Evolutionary conservation across 2,888 invertebrate genomes (phyloP), one percentile per base, ranked within the genome.

Genomic region (Plebejus anna): DNA sequence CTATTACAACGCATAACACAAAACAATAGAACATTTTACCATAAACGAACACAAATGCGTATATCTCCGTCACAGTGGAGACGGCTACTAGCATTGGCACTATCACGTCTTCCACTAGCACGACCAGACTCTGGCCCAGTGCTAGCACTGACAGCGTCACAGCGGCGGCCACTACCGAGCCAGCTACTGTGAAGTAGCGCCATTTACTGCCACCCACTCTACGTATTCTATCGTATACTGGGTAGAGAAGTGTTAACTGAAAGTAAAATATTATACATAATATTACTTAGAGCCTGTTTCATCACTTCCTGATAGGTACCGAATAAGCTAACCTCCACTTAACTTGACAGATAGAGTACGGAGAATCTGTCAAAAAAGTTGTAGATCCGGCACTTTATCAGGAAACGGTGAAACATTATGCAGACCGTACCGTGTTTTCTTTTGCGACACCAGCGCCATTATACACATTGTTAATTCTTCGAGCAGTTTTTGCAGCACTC

Each of bases 1-100:
- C 47, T 47, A 42, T 42, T 47, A 55, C 55, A 55, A 55, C 11
- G 55, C 55, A 55, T 73, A 11, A 73, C 76, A 38, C 1, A 32
- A 28, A 55, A 75, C n/a, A 76, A 13, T 28, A 32, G 28, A 59
- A 72, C 11, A 70, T 28, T 61, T 70, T 80, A 92, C 93, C 93
- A 77, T 93, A 93, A 77, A 92, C 85, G 75, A 88, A 87, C 1
- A 89, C 82, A 77, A 93, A 90, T 0, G 88, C 88, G 13, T 84
- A 78, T 75, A 90, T 84, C 78, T 94, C 93, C 0, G 88, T 71
- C 1, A 86, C 78, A 1, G 89, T 88, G 0, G 89, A 83, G 3
- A 87, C 3, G 75, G 82, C 83, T 76, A 87, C 79, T 2, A 93
- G 82, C 3, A 89, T 76, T 0, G 93, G 92, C 1, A 89, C 82